Conservation (phyloP, 2,113 vertebrate genomes). For the Campylomormyrus numenius region DNA sequence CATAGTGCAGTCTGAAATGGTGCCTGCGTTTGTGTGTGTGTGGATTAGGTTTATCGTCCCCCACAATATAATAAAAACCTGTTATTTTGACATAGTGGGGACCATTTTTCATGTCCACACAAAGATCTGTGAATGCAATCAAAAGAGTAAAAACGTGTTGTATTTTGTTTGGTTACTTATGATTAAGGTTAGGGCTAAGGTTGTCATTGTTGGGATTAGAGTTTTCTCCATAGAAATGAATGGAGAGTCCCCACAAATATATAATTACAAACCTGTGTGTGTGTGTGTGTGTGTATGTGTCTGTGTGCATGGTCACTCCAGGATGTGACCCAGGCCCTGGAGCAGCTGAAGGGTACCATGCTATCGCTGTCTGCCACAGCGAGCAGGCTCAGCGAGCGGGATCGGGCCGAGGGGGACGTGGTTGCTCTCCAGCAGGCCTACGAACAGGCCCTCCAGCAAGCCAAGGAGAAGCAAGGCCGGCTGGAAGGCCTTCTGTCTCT, state of each 20-base stretch:
- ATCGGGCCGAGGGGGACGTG: slow-evolving; percentile 57
- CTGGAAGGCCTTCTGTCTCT: slow-evolving; percentile 71
- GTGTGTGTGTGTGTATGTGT: neutral
- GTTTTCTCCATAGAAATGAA: too few relatives aligned
- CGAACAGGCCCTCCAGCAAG: slow-evolving; percentile 49
- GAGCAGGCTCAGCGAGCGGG: slow-evolving; percentile 63
- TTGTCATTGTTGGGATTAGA: too few relatives aligned
- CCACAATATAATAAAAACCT: too few relatives aligned
- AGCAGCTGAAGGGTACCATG: slow-evolving; percentile 64
- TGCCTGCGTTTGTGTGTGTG: neutral
- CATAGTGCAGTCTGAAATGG: neutral
- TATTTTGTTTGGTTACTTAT: too few relatives aligned
- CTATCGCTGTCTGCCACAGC: slow-evolving; percentile 61
- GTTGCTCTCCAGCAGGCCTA: slow-evolving; percentile 58
- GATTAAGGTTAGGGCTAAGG: too few relatives aligned
- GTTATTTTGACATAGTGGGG: too few relatives aligned
- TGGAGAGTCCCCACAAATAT: too few relatives aligned
- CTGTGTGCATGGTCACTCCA: slow-evolving; percentile 35
- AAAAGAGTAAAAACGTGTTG: too few relatives aligned
- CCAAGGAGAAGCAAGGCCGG: slow-evolving; percentile 67
- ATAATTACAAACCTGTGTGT: too few relatives aligned
- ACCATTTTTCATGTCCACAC: too few relatives aligned
- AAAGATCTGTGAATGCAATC: too few relatives aligned
- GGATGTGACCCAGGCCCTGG: slow-evolving; percentile 77
- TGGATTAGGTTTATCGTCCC: too few relatives aligned